Evolutionary conservation across 2,888 invertebrate species (phyloP), one percentile per base, ranked within the genome.

Genomic region (Ophraella communa): DNA sequence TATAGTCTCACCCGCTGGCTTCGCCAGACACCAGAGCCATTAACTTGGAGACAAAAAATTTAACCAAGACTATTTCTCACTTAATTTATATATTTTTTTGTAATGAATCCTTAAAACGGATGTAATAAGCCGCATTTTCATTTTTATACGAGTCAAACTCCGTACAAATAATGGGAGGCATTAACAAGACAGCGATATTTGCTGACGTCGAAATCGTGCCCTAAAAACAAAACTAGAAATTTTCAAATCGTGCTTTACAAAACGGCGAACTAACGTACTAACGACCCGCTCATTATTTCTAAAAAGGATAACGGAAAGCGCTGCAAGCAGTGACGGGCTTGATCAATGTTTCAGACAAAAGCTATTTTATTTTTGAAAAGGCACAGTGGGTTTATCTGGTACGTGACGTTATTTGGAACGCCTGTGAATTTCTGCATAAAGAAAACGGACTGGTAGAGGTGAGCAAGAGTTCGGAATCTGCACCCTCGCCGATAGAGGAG

Each of bases 281-380:
- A 39, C 44, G 60, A 42, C 60, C 21, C 30, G 14, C 60, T 60
- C 60, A 60, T 60, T 60, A 60, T 53, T 42, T 17, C 60, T 14
- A 47, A 47, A 57, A 47, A 30, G 14, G 45, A 30, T 14, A 39
- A 17, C 39, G 27, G 27, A 24, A 5, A 27, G 4, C 27, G 17
- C 10, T 24, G 49, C 27, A 24, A 49, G 18, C 24, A 23, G 59
- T 47, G 23, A 49, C 39, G 27, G 44, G 52, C 60, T 49, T 57
- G 60, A 60, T 60, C 60, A 44, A 60, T 53, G 60, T 60, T 53
- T 44, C 60, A 60, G 52, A 60, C 52, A 60, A 60, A 60, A 60
- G 60, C 60, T 60, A 60, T 60, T 60, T 60, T 53, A 60, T 60
- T 60, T 60, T 60, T 53, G 53, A 60, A 60, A 60, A 60, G 39